Conservation (phyloP, 2,113 vertebrate genomes). For the Phodopus roborovskii region DNA sequence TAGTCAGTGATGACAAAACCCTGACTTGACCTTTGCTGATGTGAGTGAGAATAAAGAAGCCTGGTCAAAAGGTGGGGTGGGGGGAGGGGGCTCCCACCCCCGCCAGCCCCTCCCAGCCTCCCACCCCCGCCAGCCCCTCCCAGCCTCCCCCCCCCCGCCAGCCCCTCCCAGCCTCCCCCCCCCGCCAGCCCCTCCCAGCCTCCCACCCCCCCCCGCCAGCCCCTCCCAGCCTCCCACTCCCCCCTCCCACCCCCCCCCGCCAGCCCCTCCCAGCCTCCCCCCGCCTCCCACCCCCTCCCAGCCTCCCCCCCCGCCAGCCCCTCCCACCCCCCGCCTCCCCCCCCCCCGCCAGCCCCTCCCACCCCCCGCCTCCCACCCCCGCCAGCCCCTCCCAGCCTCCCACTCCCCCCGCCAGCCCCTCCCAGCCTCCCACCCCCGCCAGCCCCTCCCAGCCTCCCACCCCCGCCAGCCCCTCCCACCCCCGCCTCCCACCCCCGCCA, state of each 20-base stretch:
- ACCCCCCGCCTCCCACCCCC: no score
- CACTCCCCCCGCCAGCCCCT: no score
- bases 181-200: neutral
- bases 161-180: neutral
- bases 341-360: neutral
- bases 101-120: neutral
- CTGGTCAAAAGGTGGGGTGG: fast-evolving
- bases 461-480: neutral
- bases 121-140: neutral
- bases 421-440: neutral
- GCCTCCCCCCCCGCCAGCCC: no score
- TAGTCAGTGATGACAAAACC: no score
- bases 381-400: neutral
- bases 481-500: no score
- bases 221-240: no score
- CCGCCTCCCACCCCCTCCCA: neutral
- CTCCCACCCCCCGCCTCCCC: no score
- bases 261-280: neutral
- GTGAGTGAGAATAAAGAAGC: neutral
- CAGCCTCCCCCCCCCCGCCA: no score
- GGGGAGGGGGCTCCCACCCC: no score
- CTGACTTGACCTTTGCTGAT: fast-evolving
- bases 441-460: neutral
- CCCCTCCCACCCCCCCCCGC: no score
- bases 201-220: no score